phyloP scores from a whole-genome alignment of 2,888 invertebrate genomes.

The Lamellibrachia satsuma region DNA sequence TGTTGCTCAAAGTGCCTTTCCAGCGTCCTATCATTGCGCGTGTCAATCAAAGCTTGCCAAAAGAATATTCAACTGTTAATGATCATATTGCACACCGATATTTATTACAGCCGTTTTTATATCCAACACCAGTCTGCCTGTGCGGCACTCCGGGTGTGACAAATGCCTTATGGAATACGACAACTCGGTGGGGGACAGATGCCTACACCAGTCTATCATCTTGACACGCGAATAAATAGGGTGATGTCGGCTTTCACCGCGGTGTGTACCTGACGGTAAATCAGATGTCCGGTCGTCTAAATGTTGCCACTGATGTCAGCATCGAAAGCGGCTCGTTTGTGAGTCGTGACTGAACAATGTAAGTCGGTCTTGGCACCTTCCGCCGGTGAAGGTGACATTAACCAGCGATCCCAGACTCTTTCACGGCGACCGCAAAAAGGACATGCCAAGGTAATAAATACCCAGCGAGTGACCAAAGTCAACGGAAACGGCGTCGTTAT shows the following conservation, averaged over 20 bases:
- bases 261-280: slow-evolving; percentile 1
- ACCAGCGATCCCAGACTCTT: not conserved
- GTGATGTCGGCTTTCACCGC: slow-evolving; percentile 1
- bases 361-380: not conserved
- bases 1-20: not conserved
- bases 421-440: not conserved
- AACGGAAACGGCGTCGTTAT: not conserved
- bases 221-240: not conserved
- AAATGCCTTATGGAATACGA: not conserved
- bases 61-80: not conserved
- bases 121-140: not conserved
- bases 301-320: not conserved
- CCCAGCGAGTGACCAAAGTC: not conserved
- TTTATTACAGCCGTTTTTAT: not conserved
- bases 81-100: not conserved
- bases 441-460: not conserved
- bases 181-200: not conserved
- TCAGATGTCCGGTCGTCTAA: not conserved
- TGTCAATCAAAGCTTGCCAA: not conserved
- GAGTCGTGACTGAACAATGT: not conserved
- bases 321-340: not conserved
- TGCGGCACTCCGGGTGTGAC: not conserved
- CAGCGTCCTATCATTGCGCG: not conserved
- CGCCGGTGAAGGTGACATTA: not conserved
- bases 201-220: not conserved